These are phyloP conservation scores for Phaenicophaeus curvirostris DNA, from an alignment of 2,797 vertebrate species.

Conservation along the genomic window DNA sequence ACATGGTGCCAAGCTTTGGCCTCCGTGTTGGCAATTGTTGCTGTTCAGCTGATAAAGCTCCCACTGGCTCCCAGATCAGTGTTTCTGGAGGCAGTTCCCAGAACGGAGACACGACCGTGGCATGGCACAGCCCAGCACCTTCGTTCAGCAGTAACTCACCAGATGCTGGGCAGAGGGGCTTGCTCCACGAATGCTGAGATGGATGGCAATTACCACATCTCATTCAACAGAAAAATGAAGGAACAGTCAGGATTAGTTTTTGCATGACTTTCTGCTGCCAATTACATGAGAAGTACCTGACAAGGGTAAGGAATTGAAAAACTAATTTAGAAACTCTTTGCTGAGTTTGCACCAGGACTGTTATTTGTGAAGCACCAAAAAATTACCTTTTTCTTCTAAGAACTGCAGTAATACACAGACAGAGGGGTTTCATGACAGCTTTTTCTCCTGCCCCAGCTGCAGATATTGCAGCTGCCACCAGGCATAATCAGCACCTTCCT, in stretches of 20 bases:
- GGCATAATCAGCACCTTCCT: background rate
- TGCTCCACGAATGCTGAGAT: background rate
- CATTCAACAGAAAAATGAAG: background rate
- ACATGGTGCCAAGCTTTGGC: background rate
- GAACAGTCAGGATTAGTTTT: background rate
- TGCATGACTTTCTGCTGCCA: background rate
- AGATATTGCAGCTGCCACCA: background rate
- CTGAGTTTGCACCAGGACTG: background rate
- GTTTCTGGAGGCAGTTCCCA: background rate
- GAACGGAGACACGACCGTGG: accelerated
- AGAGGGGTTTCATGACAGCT: background rate
- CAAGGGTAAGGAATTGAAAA: background rate
- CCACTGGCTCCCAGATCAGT: background rate
- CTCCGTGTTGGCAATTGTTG: background rate
- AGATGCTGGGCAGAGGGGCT: background rate
- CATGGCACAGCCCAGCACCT: accelerated
- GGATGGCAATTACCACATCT: background rate
- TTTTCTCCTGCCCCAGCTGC: background rate
- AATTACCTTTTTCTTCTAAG: background rate
- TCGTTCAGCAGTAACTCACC: background rate
- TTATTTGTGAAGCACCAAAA: background rate
- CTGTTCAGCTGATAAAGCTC: background rate
- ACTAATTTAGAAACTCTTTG: background rate
- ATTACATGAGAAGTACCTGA: background rate
- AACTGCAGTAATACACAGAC: background rate